Evolutionary conservation across 2,797 vertebrate genomes (phyloP), one percentile per base, ranked within the genome.

Genomic region (Anolis apletophallus): DNA sequence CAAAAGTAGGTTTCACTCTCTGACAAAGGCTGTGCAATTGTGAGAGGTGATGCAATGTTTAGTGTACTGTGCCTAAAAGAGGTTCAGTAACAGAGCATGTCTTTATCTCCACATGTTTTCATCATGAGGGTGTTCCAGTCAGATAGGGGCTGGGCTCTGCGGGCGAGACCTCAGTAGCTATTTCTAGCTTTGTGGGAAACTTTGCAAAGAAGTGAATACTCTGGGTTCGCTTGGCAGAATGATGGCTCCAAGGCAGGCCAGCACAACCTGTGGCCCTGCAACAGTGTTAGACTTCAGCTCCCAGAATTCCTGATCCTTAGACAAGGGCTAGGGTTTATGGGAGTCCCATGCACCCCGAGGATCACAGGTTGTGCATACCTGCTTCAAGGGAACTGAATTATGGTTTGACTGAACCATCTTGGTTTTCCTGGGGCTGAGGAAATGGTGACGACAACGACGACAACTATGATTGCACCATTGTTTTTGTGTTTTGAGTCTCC

Each of bases 101-200:
- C 46, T 88, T 89, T 64, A 6, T 75, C 19, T 0, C 80, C 40
- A 40, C 2, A 0, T 23, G 0, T 21, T 88, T 84, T 92, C 89
- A 89, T 84, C 0, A 0, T 73, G 81, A 78, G 88, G 81, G 89
- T 80, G 71, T 87, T 85, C 54, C 93, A 92, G 67, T 81, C 1
- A 10, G 93, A 91, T 79, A 87, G 68, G 61, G 90, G 81, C 88
- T 81, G 84, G 36, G 71, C 21, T 59, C 57, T 81, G 68, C 77
- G 73, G 52, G 77, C 71, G 83, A 81, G 85, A 77, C 72, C 89
- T 88, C 84, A 90, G 80, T 88, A 92, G 89, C 81, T 91, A 77
- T 84, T 88, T 29, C 89, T 87, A 88, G 87, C 54, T 17, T 71
- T 10, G 16, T 61, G 89, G 88, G 89, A 87, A 91, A 87, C 68